These are phyloP conservation scores for Danaus plexippus DNA, from an alignment of 1,140 invertebrate genomes.

Conservation along the genomic window DNA sequence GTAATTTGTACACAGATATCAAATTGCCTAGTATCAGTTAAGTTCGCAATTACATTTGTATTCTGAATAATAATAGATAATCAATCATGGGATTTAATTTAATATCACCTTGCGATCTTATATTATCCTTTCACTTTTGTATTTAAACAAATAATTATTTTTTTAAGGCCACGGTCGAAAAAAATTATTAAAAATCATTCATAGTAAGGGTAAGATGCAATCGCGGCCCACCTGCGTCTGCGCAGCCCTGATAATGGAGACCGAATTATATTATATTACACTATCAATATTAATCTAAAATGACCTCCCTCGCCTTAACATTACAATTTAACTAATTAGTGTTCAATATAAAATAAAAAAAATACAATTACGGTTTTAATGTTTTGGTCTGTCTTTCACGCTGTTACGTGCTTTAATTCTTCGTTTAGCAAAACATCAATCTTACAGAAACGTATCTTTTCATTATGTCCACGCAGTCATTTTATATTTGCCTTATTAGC, in stretches of 20 bases:
- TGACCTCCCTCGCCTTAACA: too few relatives aligned
- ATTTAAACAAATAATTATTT: constrained; percentile 1
- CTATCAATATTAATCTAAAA: background rate
- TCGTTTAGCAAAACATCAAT: background rate
- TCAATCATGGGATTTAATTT: too few relatives aligned
- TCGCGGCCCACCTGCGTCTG: constrained; percentile 38
- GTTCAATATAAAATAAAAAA: too few relatives aligned
- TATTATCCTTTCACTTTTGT: too few relatives aligned
- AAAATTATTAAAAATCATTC: constrained; percentile 1
- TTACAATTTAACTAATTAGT: too few relatives aligned
- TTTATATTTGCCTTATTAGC: constrained; percentile 28
- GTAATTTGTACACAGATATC: too few relatives aligned
- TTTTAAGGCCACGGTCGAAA: background rate
- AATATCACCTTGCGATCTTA: too few relatives aligned
- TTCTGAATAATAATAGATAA: too few relatives aligned
- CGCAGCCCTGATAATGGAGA: constrained; percentile 36
- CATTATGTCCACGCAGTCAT: constrained; percentile 7
- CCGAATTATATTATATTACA: constrained; percentile 36
- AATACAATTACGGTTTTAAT: too few relatives aligned
- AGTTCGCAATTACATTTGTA: too few relatives aligned
- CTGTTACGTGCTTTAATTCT: too few relatives aligned
- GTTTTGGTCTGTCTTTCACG: background rate
- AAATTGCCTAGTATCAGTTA: too few relatives aligned
- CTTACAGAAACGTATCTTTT: background rate
- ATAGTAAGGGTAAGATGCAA: constrained; percentile 14